Conservation (phyloP, 1,140 invertebrate species). For the Tetraneura akinire region DNA sequence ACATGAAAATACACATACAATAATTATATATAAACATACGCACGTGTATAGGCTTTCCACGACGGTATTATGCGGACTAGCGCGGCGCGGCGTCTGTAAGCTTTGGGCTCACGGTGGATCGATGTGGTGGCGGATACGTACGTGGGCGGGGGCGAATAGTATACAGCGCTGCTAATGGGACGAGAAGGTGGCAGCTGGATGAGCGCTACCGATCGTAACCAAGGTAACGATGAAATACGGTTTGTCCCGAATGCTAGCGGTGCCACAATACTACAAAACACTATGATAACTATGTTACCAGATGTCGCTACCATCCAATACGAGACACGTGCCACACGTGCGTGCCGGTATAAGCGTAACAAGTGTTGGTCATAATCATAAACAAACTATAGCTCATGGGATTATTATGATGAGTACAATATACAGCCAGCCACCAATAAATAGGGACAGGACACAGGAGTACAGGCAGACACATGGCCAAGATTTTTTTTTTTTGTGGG, state of each 20-base stretch:
- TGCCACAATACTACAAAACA: not conserved
- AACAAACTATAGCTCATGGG: too few species aligned
- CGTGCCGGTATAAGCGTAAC: not conserved
- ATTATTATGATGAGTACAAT: too few species aligned
- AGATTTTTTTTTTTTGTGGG: too few species aligned
- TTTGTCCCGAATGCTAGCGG: not conserved
- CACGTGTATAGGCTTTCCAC: not conserved
- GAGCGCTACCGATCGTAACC: conserved; percentile 19
- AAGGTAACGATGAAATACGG: conserved; percentile 15
- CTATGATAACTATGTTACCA: not conserved
- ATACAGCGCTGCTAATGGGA: not conserved
- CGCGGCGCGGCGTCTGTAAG: conserved; percentile 11
- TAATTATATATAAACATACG: not conserved
- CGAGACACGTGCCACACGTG: conserved; percentile 40
- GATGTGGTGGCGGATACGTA: conserved; percentile 29
- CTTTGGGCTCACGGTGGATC: conserved; percentile 28
- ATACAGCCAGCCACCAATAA: too few species aligned
- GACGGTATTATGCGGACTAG: conserved; percentile 26
- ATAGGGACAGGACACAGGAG: too few species aligned
- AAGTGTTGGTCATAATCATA: conserved; percentile 45
- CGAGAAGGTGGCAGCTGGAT: conserved; percentile 23
- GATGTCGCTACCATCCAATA: conserved; percentile 5
- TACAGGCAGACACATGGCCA: too few species aligned
- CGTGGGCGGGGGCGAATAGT: not conserved
- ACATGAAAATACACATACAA: not conserved